phyloP scores from a whole-genome alignment of 37 sponge, comb jelly and placozoan species.

The Halisarca cf. caerulea region DNA sequence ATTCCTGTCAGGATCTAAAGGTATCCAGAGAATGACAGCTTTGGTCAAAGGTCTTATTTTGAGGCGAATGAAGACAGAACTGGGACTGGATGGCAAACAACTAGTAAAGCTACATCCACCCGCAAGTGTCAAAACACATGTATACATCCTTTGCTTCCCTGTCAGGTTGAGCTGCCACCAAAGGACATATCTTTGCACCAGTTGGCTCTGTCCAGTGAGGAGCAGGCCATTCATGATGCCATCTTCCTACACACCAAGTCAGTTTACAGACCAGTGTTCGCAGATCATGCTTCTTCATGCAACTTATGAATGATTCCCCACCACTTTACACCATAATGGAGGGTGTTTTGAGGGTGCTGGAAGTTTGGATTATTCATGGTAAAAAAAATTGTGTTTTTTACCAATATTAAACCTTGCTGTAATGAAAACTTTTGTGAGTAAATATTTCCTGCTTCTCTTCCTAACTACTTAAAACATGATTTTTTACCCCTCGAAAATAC shows the following conservation, averaged over 20 bases:
- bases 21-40: slow-evolving; percentile 65
- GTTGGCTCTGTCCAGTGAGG: slow-evolving; percentile 37
- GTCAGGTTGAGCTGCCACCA: slow-evolving; percentile 51
- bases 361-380: too few species aligned
- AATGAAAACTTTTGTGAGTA: too few species aligned
- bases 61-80: slow-evolving; percentile 62
- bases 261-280: not conserved
- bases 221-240: slow-evolving; percentile 43
- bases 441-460: too few species aligned
- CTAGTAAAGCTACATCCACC: not conserved
- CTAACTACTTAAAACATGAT: too few species aligned
- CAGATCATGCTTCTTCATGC: too few species aligned
- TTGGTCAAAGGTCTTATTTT: slow-evolving; percentile 60
- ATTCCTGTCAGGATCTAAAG: slow-evolving; percentile 43
- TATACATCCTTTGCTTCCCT: not conserved
- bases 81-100: not conserved
- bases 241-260: slow-evolving; percentile 62
- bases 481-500: too few species aligned
- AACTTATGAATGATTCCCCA: too few species aligned
- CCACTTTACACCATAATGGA: too few species aligned
- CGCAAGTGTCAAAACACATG: not conserved
- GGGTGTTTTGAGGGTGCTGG: too few species aligned
- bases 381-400: too few species aligned
- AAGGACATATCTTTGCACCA: slow-evolving; percentile 39
- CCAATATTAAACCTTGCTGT: too few species aligned